A percentile compares a stretch with the other conserved stretches of the same genome.
These are phyloP conservation scores for Prionailurus bengalensis DNA, from an alignment of 2,113 vertebrate genomes.

Conservation along the genomic window DNA sequence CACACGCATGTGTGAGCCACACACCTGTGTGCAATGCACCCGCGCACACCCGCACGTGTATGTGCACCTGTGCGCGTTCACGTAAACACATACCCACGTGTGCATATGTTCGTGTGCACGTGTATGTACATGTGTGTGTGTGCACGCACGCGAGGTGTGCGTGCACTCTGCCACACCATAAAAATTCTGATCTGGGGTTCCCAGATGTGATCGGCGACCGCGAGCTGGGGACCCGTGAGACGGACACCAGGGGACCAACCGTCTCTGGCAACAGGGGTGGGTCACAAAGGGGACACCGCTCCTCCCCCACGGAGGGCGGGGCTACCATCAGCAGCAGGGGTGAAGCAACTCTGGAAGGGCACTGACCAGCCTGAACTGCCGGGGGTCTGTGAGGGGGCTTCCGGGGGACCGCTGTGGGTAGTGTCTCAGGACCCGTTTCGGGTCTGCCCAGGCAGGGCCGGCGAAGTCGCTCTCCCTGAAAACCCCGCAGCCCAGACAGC, in stretches of 20 bases:
- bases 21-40: accelerated
- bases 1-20: no score
- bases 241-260: neutral
- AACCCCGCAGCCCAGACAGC: neutral
- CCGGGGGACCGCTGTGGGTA: neutral
- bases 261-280: neutral
- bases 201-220: neutral
- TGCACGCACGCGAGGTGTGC: no score
- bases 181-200: neutral
- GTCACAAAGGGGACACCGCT: neutral
- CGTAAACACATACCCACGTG: accelerated
- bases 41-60: neutral
- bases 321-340: neutral
- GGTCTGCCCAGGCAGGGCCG: neutral
- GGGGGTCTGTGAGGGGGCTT: neutral
- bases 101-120: no score
- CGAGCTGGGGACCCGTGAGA: neutral
- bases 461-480: neutral
- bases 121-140: neutral
- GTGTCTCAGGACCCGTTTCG: no score
- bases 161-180: neutral
- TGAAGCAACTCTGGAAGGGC: accelerated
- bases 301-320: accelerated
- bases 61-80: neutral
- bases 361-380: neutral